Conservation (phyloP, 1,140 invertebrate species). For the Chionoecetes opilio region DNA sequence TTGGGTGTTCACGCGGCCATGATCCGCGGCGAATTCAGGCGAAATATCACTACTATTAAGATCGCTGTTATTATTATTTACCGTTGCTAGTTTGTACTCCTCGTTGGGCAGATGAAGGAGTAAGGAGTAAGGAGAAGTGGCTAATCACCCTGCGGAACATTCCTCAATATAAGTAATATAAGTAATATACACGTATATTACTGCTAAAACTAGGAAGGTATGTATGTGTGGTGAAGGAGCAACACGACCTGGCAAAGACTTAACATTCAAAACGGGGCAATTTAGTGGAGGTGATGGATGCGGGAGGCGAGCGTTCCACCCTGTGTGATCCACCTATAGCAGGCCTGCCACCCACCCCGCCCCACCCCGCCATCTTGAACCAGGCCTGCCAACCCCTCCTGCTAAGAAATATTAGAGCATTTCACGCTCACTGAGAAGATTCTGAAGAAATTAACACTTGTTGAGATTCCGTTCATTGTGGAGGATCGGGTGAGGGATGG, state of each 20-base stretch:
- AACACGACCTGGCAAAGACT: conserved; percentile 57
- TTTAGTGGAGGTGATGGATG: conserved; percentile 70
- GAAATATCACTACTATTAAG: neutral
- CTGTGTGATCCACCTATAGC: conserved; percentile 36
- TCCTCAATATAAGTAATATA: no score
- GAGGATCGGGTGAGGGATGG: neutral
- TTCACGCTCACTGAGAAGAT: neutral
- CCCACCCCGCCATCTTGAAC: conserved; percentile 62
- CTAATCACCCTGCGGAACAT: conserved; percentile 3
- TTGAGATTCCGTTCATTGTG: conserved; percentile 15
- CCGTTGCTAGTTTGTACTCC: neutral
- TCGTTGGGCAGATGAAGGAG: neutral
- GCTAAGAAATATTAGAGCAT: neutral
- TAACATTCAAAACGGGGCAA: conserved; percentile 72
- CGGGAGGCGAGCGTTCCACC: conserved; percentile 47
- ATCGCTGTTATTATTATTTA: neutral
- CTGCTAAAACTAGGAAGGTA: no score
- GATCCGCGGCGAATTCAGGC: conserved; percentile 60
- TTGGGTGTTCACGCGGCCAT: conserved; percentile 55
- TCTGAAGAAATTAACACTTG: neutral
- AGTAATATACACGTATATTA: no score
- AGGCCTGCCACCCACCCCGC: neutral
- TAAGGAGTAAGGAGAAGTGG: neutral
- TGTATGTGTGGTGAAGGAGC: no score
- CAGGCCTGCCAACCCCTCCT: conserved; percentile 54